Conservation (phyloP, 1,140 invertebrate species). For the Brachionus paranguensis region DNA sequence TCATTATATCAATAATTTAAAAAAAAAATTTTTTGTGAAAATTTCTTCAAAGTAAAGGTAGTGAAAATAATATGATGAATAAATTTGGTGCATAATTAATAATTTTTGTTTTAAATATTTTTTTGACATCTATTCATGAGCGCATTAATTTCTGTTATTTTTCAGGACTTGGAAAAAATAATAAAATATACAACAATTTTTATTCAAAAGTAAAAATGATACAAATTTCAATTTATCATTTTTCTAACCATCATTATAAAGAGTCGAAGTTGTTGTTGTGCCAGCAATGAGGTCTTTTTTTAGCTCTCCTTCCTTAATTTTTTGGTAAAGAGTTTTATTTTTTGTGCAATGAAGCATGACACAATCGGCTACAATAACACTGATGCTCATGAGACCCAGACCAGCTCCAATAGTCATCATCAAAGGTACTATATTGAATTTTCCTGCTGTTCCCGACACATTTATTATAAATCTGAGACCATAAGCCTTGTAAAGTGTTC, state of each 20-base stretch:
- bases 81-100: too few relatives aligned
- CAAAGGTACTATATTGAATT: slow-evolving; percentile 41
- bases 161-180: too few relatives aligned
- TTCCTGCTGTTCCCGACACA: slow-evolving; percentile 40
- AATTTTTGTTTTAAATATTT: too few relatives aligned
- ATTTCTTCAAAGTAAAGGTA: too few relatives aligned
- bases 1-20: too few relatives aligned
- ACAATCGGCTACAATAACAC: slow-evolving; percentile 37
- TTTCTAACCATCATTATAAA: background rate
- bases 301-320: slow-evolving; percentile 29
- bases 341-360: slow-evolving; percentile 36
- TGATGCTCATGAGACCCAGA: slow-evolving; percentile 42
- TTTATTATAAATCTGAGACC: slow-evolving; percentile 41
- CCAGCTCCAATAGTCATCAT: slow-evolving; percentile 42
- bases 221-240: too few relatives aligned
- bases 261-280: background rate
- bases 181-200: too few relatives aligned
- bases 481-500: slow-evolving; percentile 52
- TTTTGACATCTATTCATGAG: too few relatives aligned
- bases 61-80: too few relatives aligned
- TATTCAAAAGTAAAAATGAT: too few relatives aligned
- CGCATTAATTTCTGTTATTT: too few relatives aligned
- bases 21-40: too few relatives aligned
- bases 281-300: slow-evolving; percentile 3
- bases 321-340: slow-evolving; percentile 34